Percentiles rank a stretch among this genome's conserved stretches.
Conservation (phyloP, 2,888 invertebrate genomes). For the Biston betularia region DNA sequence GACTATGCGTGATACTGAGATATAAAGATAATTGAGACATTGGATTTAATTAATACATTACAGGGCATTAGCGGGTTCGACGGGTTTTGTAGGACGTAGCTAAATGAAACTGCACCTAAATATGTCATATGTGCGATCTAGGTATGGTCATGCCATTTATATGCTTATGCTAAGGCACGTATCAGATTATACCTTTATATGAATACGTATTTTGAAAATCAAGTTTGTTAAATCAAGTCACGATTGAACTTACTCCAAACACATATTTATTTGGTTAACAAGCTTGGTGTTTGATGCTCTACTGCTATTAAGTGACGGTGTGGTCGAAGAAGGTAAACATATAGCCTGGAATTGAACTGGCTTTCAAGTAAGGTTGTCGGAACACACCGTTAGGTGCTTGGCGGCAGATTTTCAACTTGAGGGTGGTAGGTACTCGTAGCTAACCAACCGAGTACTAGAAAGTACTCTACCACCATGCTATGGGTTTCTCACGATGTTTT, state of each 20-base stretch:
- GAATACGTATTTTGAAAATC: constrained; percentile 17
- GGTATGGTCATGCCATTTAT: constrained; percentile 23
- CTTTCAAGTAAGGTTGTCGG: too few relatives aligned
- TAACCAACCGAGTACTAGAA: too few relatives aligned
- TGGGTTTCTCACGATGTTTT: too few relatives aligned
- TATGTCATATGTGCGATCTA: constrained; percentile 9
- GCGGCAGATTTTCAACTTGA: too few relatives aligned
- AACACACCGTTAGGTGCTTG: too few relatives aligned
- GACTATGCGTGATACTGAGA: constrained; percentile 36
- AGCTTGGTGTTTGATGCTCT: too few relatives aligned
- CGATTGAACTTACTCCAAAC: constrained; percentile 22
- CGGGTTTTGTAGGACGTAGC: constrained; percentile 35
- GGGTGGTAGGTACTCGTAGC: too few relatives aligned
- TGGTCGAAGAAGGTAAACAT: too few relatives aligned
- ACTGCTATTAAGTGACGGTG: too few relatives aligned
- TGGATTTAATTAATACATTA: constrained; percentile 41
- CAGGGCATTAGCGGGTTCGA: constrained; percentile 24
- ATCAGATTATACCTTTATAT: background rate
- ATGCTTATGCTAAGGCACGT: constrained; percentile 13
- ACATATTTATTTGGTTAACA: too few relatives aligned
- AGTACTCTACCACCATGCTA: too few relatives aligned
- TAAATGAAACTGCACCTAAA: constrained; percentile 31
- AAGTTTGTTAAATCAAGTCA: constrained; percentile 20
- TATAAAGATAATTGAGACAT: constrained; percentile 41
- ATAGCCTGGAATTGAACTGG: too few relatives aligned